Conservation (phyloP, 1,140 invertebrate genomes). For the Nephotettix cincticeps region DNA sequence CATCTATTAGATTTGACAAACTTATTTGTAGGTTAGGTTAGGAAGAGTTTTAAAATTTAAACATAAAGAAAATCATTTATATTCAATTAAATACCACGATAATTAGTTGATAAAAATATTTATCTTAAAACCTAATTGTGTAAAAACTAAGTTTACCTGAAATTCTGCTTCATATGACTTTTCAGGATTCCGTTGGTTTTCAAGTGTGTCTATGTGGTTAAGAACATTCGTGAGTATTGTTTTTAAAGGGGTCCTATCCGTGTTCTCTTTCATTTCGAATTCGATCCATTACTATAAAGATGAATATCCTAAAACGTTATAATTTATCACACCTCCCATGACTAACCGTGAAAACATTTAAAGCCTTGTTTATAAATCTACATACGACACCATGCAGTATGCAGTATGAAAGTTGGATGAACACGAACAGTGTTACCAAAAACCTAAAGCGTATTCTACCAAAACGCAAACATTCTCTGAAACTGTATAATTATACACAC, state of each 20-base stretch:
- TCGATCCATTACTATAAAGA: neutral
- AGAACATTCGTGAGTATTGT: constrained; percentile 54
- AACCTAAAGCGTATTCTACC: no score
- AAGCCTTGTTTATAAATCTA: no score
- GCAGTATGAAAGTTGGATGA: no score
- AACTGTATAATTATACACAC: no score
- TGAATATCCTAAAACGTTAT: neutral
- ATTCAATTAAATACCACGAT: no score
- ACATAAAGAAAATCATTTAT: no score
- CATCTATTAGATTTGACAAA: no score
- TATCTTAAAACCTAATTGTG: neutral
- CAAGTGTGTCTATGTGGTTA: constrained; percentile 53
- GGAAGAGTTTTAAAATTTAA: no score
- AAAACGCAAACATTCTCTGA: no score
- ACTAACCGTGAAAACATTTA: neutral
- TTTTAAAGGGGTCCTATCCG: constrained; percentile 48
- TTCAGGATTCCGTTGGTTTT: constrained; percentile 45
- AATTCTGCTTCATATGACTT: constrained; percentile 54
- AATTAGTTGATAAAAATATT: no score
- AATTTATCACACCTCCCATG: neutral
- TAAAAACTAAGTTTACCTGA: constrained; percentile 46
- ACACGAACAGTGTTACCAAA: no score
- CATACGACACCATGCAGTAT: no score
- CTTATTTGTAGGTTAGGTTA: neutral
- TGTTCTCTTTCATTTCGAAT: constrained; percentile 34